Evolutionary conservation across 2,888 invertebrate genomes (phyloP).

Genomic region (Pyrgus malvae): DNA sequence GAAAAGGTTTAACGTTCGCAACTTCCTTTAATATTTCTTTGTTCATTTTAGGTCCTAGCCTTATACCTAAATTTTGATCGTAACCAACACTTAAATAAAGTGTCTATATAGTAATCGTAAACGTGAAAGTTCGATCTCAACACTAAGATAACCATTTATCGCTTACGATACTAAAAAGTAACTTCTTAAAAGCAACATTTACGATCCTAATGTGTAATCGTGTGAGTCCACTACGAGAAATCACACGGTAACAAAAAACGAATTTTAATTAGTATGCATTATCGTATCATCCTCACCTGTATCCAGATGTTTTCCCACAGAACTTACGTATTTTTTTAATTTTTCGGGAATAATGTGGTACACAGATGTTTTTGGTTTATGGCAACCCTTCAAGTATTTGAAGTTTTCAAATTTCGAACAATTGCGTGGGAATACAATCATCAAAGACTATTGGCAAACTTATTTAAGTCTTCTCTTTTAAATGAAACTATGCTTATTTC

Average conservation of each 20-base stretch:
- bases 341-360: slow-evolving; percentile 34
- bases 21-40: too few relatives aligned
- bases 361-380: slow-evolving; percentile 44
- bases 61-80: too few relatives aligned
- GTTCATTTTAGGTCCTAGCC: too few relatives aligned
- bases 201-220: slow-evolving; percentile 11
- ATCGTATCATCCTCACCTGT: slow-evolving; percentile 11
- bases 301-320: slow-evolving; percentile 17
- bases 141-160: slow-evolving; percentile 4
- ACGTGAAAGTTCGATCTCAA: too few relatives aligned
- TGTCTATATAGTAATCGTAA: background rate
- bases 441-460: slow-evolving; percentile 28
- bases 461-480: background rate
- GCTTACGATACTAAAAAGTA: slow-evolving; percentile 11
- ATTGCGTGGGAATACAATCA: slow-evolving; percentile 43
- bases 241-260: slow-evolving; percentile 16
- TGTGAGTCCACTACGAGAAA: slow-evolving; percentile 14
- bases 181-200: slow-evolving; percentile 8
- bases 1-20: too few relatives aligned
- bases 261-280: slow-evolving; percentile 11
- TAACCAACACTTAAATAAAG: too few relatives aligned
- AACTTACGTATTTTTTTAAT: slow-evolving; percentile 18
- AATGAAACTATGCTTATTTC: slow-evolving; percentile 20
- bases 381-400: slow-evolving; percentile 43
- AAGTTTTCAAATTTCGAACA: slow-evolving; percentile 42